These are phyloP conservation scores for Epinephelus lanceolatus DNA, from an alignment of 2,113 vertebrate genomes.

Conservation along the genomic window DNA sequence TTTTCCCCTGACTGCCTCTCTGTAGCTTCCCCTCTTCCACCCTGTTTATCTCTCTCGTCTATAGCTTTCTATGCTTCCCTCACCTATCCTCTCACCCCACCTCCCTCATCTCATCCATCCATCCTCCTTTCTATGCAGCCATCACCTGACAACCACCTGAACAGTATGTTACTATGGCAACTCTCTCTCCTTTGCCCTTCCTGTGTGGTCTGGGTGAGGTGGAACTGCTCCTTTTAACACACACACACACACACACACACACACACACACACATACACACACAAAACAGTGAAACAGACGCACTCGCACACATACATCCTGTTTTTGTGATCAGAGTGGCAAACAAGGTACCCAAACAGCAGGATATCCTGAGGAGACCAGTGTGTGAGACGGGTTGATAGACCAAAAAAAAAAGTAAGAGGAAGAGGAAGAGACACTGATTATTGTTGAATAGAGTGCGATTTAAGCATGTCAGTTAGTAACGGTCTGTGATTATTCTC, in stretches of 20 bases:
- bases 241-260: not conserved
- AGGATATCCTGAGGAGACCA: constrained; percentile 66
- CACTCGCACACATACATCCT: constrained; percentile 47
- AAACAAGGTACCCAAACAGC: constrained; percentile 65
- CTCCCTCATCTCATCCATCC: constrained; percentile 4
- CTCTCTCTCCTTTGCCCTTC: constrained; percentile 47
- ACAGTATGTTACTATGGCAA: constrained; percentile 69
- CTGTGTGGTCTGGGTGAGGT: constrained; percentile 59
- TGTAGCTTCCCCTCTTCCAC: not conserved
- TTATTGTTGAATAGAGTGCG: constrained; percentile 5
- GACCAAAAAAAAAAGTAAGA: constrained; percentile 24
- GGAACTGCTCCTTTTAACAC: constrained; percentile 32
- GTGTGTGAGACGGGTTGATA: not conserved
- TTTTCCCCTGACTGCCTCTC: not conserved
- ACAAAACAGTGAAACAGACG: not conserved
- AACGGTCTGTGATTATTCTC: constrained; percentile 14
- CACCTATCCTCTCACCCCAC: not conserved
- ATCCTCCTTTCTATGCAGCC: constrained; percentile 41
- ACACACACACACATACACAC: not conserved
- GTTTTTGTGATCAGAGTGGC: constrained; percentile 60
- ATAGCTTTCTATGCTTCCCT: not conserved
- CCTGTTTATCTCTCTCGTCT: not conserved
- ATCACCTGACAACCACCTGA: constrained; percentile 70
- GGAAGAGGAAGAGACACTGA: constrained; percentile 6
- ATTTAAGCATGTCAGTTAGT: not conserved